Base-by-base conservation (phyloP, 2,113 vertebrate species). In the Psittacus erithacus region DNA sequence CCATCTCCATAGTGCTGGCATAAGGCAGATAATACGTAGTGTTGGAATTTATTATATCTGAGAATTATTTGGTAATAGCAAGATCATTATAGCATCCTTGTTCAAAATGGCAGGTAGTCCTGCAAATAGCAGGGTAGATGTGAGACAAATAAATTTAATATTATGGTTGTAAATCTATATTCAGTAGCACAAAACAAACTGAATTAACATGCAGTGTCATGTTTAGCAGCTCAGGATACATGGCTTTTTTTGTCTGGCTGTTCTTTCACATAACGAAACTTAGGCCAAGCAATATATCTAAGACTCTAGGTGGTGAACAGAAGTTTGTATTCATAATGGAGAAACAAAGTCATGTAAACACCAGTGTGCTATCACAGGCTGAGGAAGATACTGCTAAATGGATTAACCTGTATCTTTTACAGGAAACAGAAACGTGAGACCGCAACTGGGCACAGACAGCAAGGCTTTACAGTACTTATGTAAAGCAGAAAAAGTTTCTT, bases 31-130 rank as follows among this genome's bases (percentile, higher is more conserved):
- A 87, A 74, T 82, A 77, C 6, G 49, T 27, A 69, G 17, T 77
- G 57, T 8, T 88, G 44, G 43, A 91, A 95, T 92, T 92, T 89
- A 86, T 92, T 89, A 86, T 84, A 69, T 86, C 65, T 83, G 52
- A 78, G 91, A 87, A 91, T 89, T 52, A 84, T 93, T 91, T 89
- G 55, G 33, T 95, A 92, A 95, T 89, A 80, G 44, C 35, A 83
- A 76, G 65, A 82, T 88, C 39, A 67, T 94, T 92, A 79, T 39
- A 91, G 39, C 39, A 85, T 27, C 76, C 43, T 90, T 82, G 83
- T 65, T 92, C 60, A 82, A 93, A 93, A 94, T 90, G 27, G 60
- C 44, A 92, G 86, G 52, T 95, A 91, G 38, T 39, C 62, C 53
- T 91, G 64, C 59, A 90, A 93, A 94, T 35, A 73, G n/a, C 55